phyloP scores from a whole-genome alignment of 2,113 vertebrate species.

The Piaya cayana region DNA sequence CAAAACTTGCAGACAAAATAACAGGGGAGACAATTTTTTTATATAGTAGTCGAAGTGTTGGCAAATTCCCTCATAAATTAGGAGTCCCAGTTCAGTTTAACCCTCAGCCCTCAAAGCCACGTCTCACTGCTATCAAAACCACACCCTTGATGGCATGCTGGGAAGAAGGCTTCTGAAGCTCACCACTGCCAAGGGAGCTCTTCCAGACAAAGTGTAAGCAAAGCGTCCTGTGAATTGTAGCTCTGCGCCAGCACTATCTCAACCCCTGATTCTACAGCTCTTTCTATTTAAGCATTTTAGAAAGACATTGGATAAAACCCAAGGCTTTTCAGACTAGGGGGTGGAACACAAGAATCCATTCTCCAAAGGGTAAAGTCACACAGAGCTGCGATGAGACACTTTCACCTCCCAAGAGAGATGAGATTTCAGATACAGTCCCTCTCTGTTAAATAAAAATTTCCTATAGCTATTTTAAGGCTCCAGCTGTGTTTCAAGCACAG shows the following conservation, averaged over 20 bases:
- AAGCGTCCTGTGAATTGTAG: background rate
- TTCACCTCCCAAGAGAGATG: background rate
- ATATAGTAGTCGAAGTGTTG: background rate
- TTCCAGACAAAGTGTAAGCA: background rate
- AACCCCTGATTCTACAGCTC: background rate
- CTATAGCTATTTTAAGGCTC: background rate
- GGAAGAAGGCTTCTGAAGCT: background rate
- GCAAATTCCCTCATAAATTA: background rate
- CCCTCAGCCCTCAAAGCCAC: background rate
- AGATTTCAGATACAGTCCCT: background rate
- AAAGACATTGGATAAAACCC: background rate
- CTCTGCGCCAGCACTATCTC: background rate
- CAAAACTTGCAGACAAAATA: background rate
- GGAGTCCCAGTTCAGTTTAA: background rate
- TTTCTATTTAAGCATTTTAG: background rate
- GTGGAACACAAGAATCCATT: background rate
- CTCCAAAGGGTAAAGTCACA: background rate
- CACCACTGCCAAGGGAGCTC: background rate
- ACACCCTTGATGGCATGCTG: accelerated
- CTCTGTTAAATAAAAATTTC: background rate
- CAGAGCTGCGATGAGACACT: background rate
- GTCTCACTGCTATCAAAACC: background rate
- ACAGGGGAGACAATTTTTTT: background rate
- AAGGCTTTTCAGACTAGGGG: background rate
- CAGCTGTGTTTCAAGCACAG: background rate